These are phyloP conservation scores for Cervus canadensis DNA, from an alignment of 2,113 vertebrate genomes.

Conservation along the genomic window DNA sequence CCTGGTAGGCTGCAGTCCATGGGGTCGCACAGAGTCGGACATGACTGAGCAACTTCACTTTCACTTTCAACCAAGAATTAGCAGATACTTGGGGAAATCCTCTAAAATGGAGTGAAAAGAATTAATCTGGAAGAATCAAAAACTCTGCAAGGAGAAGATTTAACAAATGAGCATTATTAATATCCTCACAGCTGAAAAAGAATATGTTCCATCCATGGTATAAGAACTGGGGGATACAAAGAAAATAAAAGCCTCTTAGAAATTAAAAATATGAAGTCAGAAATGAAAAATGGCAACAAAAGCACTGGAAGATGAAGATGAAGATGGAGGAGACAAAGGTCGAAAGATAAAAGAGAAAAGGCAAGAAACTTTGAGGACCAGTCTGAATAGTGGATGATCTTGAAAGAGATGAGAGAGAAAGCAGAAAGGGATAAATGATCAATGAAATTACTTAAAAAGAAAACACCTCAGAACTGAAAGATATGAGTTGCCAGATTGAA, in stretches of 20 bases:
- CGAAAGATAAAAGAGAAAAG: neutral
- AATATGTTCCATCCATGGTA: neutral
- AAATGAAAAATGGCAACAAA: conserved; percentile 10
- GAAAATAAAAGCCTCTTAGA: neutral
- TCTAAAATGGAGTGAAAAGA: conserved; percentile 25
- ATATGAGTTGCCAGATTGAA: neutral
- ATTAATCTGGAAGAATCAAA: conserved; percentile 7
- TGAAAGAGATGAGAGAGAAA: neutral
- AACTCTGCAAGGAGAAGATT: neutral
- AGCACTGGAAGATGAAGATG: neutral
- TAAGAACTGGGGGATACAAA: neutral
- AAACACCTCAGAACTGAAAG: neutral
- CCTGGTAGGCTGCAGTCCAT: no score
- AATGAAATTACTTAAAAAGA: neutral
- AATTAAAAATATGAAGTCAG: neutral
- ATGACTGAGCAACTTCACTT: no score
- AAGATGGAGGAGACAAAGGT: neutral
- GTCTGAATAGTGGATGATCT: neutral
- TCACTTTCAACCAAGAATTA: neutral
- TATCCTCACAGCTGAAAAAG: neutral
- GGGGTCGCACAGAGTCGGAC: no score
- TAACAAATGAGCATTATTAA: neutral
- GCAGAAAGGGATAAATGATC: neutral
- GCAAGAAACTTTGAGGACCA: neutral
- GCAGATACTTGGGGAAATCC: neutral